Conservation (phyloP, 1,140 invertebrate species). For the Zophobas atratus region DNA sequence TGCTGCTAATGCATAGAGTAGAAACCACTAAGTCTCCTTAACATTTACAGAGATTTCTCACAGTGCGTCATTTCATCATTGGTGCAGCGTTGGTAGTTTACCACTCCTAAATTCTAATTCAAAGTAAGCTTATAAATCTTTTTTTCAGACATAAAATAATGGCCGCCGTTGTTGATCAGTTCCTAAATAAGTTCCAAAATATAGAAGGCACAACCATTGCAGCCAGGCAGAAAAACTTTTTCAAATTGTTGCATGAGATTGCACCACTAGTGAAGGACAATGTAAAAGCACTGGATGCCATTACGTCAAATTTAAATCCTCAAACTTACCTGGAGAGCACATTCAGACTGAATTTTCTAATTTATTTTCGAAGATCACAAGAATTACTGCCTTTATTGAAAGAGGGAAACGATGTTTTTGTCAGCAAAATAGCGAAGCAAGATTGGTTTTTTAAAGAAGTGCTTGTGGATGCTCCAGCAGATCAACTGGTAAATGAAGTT, state of each 20-base stretch:
- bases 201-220: constrained; percentile 39
- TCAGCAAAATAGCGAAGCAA: constrained; percentile 52
- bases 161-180: background rate
- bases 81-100: too few relatives aligned
- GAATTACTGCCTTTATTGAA: constrained; percentile 38
- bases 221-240: constrained; percentile 46
- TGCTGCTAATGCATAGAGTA: too few relatives aligned
- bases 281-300: background rate
- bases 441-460: constrained; percentile 45
- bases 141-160: too few relatives aligned
- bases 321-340: constrained; percentile 43
- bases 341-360: constrained; percentile 45
- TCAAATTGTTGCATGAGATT: constrained; percentile 31
- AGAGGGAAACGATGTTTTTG: constrained; percentile 50
- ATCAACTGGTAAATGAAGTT: constrained; percentile 39
- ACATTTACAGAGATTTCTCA: too few relatives aligned
- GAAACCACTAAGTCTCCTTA: too few relatives aligned
- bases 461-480: constrained; percentile 19
- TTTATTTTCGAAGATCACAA: background rate
- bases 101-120: too few relatives aligned
- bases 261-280: constrained; percentile 5
- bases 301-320: constrained; percentile 11
- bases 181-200: constrained; percentile 13
- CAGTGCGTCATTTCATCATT: too few relatives aligned
- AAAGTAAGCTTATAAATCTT: too few relatives aligned